phyloP scores from a whole-genome alignment of 2,797 vertebrate species.

The Syndactyla subalaris region DNA sequence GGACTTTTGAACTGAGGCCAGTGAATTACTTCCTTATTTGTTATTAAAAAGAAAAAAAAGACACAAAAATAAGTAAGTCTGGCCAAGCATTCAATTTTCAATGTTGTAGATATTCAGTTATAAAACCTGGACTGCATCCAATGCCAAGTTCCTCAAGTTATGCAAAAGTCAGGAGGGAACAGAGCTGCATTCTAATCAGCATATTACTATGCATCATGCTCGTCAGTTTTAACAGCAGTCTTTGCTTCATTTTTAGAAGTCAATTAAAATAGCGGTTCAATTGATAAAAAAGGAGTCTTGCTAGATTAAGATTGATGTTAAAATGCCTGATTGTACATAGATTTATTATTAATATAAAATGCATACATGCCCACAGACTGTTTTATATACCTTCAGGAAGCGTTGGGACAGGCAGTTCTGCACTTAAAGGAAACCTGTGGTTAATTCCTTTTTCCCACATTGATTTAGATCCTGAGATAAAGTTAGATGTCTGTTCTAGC shows the following conservation, averaged over 20 bases:
- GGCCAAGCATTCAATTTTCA: conserved; percentile 35
- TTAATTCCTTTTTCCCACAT: conserved; percentile 21
- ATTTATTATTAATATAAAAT: conserved; percentile 65
- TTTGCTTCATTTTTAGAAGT: conserved; percentile 64
- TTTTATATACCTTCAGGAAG: conserved; percentile 29
- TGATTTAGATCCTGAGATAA: conserved; percentile 13
- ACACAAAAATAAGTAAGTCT: not conserved
- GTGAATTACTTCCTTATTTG: not conserved
- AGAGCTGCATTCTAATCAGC: conserved; percentile 54
- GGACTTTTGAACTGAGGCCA: not conserved
- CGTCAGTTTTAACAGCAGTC: conserved; percentile 53
- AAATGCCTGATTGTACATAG: conserved; percentile 54
- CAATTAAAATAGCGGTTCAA: conserved; percentile 65
- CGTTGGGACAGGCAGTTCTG: not conserved
- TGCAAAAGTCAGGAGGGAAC: conserved; percentile 38
- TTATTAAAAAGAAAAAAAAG: not conserved
- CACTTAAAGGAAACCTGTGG: conserved; percentile 32
- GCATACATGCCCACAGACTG: conserved; percentile 9
- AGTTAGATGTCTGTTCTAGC: not conserved
- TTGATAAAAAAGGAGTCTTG: conserved; percentile 63
- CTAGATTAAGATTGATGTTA: conserved; percentile 65
- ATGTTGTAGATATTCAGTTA: conserved; percentile 24
- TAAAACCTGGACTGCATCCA: conserved; percentile 51
- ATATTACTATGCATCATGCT: conserved; percentile 58
- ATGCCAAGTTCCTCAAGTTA: conserved; percentile 38